Evolutionary conservation across 2,888 invertebrate species (phyloP).

Genomic region (Margaritifera margaritifera): DNA sequence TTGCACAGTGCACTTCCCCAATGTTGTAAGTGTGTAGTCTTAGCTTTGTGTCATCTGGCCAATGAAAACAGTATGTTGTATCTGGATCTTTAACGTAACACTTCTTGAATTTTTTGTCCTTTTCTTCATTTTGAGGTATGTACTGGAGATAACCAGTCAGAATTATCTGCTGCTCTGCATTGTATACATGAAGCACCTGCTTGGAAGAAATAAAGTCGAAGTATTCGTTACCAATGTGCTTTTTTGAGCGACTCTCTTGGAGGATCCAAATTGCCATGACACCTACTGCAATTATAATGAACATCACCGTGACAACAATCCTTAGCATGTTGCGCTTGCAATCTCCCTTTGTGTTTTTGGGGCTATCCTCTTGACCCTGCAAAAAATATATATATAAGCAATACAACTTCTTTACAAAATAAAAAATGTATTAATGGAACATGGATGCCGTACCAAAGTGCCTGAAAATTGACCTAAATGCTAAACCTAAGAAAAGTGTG

Average conservation of each 20-base stretch:
- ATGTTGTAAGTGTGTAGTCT: conserved; percentile 26
- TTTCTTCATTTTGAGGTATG: conserved; percentile 18
- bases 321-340: conserved; percentile 41
- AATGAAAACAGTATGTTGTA: conserved; percentile 35
- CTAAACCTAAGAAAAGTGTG: too few relatives aligned
- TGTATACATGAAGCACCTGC: conserved; percentile 35
- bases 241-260: conserved; percentile 44
- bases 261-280: conserved; percentile 47
- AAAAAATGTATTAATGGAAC: neutral
- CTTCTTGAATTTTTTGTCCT: conserved; percentile 23
- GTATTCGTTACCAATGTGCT: conserved; percentile 35
- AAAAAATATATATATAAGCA: conserved; percentile 11
- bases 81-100: conserved; percentile 28
- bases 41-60: conserved; percentile 35
- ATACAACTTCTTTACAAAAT: neutral
- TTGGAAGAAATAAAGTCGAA: conserved; percentile 44
- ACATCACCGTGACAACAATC: conserved; percentile 42
- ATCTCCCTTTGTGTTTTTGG: conserved; percentile 18
- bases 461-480: too few relatives aligned
- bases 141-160: conserved; percentile 31
- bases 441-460: too few relatives aligned
- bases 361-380: conserved; percentile 32
- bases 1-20: conserved; percentile 34
- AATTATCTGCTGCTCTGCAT: conserved; percentile 30
- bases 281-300: conserved; percentile 49